Evolutionary conservation across 2,888 invertebrate species (phyloP), one percentile per base, ranked within the genome.

Genomic region (Muscina levida): DNA sequence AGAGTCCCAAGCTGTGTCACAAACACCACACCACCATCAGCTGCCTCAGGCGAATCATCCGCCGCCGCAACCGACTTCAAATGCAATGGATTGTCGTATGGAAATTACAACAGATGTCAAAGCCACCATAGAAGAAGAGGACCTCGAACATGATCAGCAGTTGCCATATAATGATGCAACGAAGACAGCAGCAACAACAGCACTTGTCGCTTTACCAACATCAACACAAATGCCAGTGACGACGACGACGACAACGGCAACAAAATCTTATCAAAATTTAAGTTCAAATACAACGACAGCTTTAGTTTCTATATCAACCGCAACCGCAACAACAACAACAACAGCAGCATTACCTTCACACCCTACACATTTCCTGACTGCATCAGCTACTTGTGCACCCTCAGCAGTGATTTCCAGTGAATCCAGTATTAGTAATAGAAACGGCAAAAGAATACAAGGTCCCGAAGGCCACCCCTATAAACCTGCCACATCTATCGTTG

Each of bases 1-100:
- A 76, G 89, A 89, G 77, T 83, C 85, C 37, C 84, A 82, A 83
- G 74, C 71, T 31, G 72, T 82, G 51, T 42, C 82, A 24, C 53
- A 48, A 37, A 77, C 79, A 71, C 57, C 74, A 68, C 71, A 77
- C 24, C 77, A 68, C 39, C 71, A 42, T 4, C 57, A 59, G 2
- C 48, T 2, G 48, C 48, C 1, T 6, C 39, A 42, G 11, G 17
- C 5, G 39, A n/a, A 1, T 6, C 53, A 4, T 2, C 57, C 37
- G n/a, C 39, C 1, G 6, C 56, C 11, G 1, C 26, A 6, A n/a
- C 11, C 42, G 22, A 19, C 74, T 66, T 70, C 39, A 75, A 75
- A 56, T 77, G 59, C 67, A 57, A 57, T 17, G 31, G 80, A 80
- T 42, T 59, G 46, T 48, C 26, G 77, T 46, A 78, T 76, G 71